These are phyloP conservation scores for Chloroceryle amazona DNA, from an alignment of 2,797 vertebrate species.

Conservation along the genomic window DNA sequence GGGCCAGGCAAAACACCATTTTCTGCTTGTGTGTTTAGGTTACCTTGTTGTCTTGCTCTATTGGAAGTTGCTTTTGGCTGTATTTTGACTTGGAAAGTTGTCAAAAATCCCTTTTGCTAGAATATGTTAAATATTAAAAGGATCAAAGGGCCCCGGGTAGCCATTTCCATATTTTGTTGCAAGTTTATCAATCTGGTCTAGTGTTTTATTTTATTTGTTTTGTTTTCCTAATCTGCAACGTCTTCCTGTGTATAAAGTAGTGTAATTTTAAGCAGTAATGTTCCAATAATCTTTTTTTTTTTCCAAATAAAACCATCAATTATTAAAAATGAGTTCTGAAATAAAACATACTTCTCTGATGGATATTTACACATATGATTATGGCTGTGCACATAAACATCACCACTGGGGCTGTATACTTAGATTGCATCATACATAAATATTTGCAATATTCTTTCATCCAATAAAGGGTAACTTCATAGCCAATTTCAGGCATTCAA, in stretches of 20 bases:
- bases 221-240: not conserved
- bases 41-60: not conserved
- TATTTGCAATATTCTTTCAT: not conserved
- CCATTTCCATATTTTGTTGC: not conserved
- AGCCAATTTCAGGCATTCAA: not conserved
- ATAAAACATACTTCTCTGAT: not conserved
- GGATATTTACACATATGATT: not conserved
- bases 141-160: not conserved
- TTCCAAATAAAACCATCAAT: not conserved
- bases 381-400: not conserved
- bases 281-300: not conserved
- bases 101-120: not conserved
- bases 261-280: not conserved
- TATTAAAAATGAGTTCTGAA: slow-evolving; percentile 30
- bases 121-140: not conserved
- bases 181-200: not conserved
- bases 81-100: not conserved
- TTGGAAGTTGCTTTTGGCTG: not conserved
- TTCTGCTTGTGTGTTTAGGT: not conserved
- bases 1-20: not conserved
- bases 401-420: not conserved
- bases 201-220: not conserved
- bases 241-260: not conserved
- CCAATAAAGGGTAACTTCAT: not conserved
- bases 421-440: slow-evolving; percentile 4